Conservation (phyloP, 1,140 invertebrate genomes). For the Brachionus rotundiformis region DNA sequence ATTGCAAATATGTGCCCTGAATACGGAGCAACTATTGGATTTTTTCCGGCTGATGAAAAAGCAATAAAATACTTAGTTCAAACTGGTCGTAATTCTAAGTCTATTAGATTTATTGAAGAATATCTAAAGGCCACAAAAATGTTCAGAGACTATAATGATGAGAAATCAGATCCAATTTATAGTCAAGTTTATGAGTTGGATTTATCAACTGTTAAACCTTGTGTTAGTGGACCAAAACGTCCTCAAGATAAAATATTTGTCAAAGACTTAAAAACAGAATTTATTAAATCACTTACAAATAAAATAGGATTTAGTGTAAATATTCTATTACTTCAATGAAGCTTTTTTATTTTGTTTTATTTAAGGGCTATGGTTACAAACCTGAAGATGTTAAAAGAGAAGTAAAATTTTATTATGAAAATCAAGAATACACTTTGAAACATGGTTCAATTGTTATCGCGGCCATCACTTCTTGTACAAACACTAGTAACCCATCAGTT, state of each 20-base stretch:
- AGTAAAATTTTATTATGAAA: slow-evolving; percentile 78
- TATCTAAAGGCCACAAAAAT: slow-evolving; percentile 81
- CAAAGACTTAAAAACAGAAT: slow-evolving; percentile 84
- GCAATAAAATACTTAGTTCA: slow-evolving; percentile 82
- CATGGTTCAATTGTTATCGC: slow-evolving; percentile 95
- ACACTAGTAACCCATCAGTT: slow-evolving; percentile 94
- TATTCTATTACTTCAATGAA: neutral
- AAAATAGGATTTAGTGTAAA: slow-evolving; percentile 85
- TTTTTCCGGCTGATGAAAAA: slow-evolving; percentile 87
- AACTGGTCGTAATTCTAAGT: slow-evolving; percentile 80
- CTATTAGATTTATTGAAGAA: slow-evolving; percentile 78
- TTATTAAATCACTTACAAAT: slow-evolving; percentile 79
- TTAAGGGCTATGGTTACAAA: slow-evolving; percentile 77
- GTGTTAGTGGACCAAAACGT: slow-evolving; percentile 91
- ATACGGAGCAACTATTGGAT: slow-evolving; percentile 90
- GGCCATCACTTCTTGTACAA: slow-evolving; percentile 95
- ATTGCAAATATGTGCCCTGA: slow-evolving; percentile 90
- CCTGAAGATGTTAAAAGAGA: slow-evolving; percentile 70
- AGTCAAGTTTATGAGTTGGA: slow-evolving; percentile 82
- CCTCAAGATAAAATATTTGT: slow-evolving; percentile 93
- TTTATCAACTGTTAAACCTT: slow-evolving; percentile 82
- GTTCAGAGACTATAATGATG: slow-evolving; percentile 79
- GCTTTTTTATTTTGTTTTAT: slow-evolving; percentile 54
- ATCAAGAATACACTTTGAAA: slow-evolving; percentile 76
- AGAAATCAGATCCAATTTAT: slow-evolving; percentile 77